phyloP scores from a whole-genome alignment of 2,113 vertebrate species.

The Rhinoderma darwinii region DNA sequence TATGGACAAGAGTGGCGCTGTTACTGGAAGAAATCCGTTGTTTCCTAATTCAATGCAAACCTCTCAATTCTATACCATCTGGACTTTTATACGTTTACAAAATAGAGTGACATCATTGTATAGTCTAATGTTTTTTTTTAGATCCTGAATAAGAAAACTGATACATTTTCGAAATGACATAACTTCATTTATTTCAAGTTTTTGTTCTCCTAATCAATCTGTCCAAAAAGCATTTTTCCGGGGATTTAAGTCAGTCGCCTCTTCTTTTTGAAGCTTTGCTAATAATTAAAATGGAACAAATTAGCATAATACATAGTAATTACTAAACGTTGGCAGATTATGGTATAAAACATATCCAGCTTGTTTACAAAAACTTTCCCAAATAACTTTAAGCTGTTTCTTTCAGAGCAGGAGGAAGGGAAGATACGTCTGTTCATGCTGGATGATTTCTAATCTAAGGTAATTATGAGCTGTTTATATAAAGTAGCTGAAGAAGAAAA shows the following conservation, averaged over 20 bases:
- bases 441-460: background rate
- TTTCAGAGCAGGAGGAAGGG: background rate
- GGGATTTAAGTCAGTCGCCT: background rate
- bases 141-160: background rate
- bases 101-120: background rate
- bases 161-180: constrained; percentile 5
- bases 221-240: background rate
- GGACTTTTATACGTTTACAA: background rate
- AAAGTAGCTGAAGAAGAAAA: background rate
- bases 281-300: constrained; percentile 28
- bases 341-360: background rate
- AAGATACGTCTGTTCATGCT: background rate
- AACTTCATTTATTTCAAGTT: constrained; percentile 9
- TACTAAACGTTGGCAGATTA: constrained; percentile 28
- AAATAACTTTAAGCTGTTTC: background rate
- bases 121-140: background rate
- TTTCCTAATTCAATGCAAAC: background rate
- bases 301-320: constrained; percentile 38
- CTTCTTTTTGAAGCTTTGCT: background rate
- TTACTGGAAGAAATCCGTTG: too few species aligned
- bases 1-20: too few species aligned
- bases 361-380: constrained; percentile 30
- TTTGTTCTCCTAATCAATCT: constrained; percentile 30
- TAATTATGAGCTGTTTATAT: background rate
- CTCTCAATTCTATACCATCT: background rate